These are phyloP conservation scores for Zeus faber DNA, from an alignment of 2,113 vertebrate species.

Conservation along the genomic window DNA sequence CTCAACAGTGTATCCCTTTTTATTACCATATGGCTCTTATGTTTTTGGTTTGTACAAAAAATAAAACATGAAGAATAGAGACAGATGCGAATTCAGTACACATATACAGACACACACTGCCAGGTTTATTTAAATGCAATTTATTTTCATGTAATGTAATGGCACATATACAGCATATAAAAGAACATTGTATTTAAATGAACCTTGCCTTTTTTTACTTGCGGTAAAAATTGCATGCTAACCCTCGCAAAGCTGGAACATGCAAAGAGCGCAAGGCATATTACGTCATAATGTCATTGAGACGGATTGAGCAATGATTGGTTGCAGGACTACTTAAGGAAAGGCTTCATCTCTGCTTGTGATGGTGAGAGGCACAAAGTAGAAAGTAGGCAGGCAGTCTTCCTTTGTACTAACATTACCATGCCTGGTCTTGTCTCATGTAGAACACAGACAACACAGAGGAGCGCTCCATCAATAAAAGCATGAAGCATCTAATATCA, in stretches of 20 bases:
- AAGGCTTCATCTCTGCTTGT: conserved; percentile 36
- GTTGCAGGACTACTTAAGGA: conserved; percentile 14
- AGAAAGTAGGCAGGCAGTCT: conserved; percentile 30
- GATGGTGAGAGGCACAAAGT: conserved; percentile 25
- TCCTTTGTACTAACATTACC: conserved; percentile 52
- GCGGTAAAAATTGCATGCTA: too few relatives aligned
- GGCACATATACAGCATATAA: not conserved
- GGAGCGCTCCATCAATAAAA: conserved; percentile 46
- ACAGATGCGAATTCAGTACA: too few relatives aligned
- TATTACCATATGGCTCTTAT: not conserved
- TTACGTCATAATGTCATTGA: not conserved
- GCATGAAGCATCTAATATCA: conserved; percentile 51
- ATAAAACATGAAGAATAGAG: not conserved
- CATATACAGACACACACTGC: not conserved
- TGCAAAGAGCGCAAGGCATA: not conserved
- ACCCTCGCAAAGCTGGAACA: too few relatives aligned
- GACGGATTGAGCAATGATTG: conserved; percentile 19
- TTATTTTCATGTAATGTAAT: too few relatives aligned
- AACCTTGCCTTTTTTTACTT: too few relatives aligned
- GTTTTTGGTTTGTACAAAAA: not conserved
- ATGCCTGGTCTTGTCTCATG: conserved; percentile 39
- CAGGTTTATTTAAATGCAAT: too few relatives aligned
- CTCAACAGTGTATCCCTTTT: conserved; percentile 1
- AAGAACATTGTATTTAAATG: too few relatives aligned
- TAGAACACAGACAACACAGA: conserved; percentile 35